Evolutionary conservation across 2,113 vertebrate genomes (phyloP), one percentile per base, ranked within the genome.

Genomic region (Crotalus tigris): DNA sequence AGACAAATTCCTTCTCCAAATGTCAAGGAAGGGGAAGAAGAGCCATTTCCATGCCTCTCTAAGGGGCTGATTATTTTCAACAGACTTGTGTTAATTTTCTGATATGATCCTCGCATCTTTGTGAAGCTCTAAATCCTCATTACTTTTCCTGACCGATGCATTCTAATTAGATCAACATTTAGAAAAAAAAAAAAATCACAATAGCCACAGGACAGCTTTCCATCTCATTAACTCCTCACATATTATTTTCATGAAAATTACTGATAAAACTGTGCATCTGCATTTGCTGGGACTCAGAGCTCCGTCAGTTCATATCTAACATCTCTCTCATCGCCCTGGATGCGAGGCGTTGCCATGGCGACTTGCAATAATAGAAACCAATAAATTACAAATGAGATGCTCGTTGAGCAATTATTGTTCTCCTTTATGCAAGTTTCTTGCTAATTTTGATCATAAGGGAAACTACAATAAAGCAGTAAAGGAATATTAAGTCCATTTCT

Each of bases 241-340:
- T 98, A 98, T 98, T 98, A 98, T 98, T 98, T 98, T 98, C 97
- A 97, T 98, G 98, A 98, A 98, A 98, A 98, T 98, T 98, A 98
- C 98, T 98, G 98, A 98, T 98, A 98, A 98, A 98, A 98, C 97
- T 96, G 97, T 98, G 98, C 98, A 96, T 98, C 98, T 98, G 97
- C 97, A 98, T 98, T 98, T 97, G 97, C 97, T 96, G 96, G 97
- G 97, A 97, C 97, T 95, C 7, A 94, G 96, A 98, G 98, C 97
- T 98, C 98, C 96, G 95, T 96, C 94, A 93, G 97, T 96, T 97
- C 97, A 86, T 98, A 98, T 98, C 98, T 98, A 95, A 97, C 97
- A 98, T 98, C 98, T 98, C 98, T 98, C 98, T 97, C 96, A 94
- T 98, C 98, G 97, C 96, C 95, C 94, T 92, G 97, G 97, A 98